phyloP scores from a whole-genome alignment of 2,113 vertebrate genomes.

The Aptenodytes forsteri region DNA sequence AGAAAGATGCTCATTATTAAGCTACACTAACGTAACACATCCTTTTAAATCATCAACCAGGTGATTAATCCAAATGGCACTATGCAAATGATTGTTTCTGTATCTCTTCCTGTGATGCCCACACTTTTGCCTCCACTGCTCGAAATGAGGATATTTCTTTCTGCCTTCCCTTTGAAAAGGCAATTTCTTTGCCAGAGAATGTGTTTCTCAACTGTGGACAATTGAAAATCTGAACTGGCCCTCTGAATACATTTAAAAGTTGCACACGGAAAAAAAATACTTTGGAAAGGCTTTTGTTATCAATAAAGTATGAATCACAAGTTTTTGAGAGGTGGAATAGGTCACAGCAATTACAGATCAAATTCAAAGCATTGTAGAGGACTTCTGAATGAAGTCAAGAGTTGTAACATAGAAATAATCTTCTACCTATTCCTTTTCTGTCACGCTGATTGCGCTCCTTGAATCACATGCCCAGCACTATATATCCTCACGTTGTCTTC shows the following conservation, averaged over 20 bases:
- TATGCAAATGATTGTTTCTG: background rate
- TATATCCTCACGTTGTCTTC: background rate
- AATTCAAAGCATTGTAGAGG: background rate
- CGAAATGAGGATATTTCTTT: background rate
- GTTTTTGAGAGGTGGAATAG: background rate
- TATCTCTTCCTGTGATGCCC: background rate
- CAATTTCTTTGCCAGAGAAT: background rate
- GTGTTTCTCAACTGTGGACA: background rate
- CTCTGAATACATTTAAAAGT: constrained; percentile 12
- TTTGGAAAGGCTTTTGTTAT: background rate
- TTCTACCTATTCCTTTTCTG: background rate
- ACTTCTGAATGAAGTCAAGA: background rate
- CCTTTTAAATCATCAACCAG: background rate
- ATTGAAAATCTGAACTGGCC: background rate
- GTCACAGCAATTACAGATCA: constrained; percentile 2
- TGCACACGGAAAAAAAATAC: background rate
- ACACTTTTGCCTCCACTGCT: background rate
- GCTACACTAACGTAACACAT: background rate
- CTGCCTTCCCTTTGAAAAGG: background rate
- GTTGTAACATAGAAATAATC: background rate
- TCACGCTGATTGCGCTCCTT: background rate
- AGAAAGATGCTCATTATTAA: background rate
- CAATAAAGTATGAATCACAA: background rate
- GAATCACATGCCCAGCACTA: background rate
- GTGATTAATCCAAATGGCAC: background rate